Conservation (phyloP, 2,888 invertebrate species). For the Amphimallon solstitiale region DNA sequence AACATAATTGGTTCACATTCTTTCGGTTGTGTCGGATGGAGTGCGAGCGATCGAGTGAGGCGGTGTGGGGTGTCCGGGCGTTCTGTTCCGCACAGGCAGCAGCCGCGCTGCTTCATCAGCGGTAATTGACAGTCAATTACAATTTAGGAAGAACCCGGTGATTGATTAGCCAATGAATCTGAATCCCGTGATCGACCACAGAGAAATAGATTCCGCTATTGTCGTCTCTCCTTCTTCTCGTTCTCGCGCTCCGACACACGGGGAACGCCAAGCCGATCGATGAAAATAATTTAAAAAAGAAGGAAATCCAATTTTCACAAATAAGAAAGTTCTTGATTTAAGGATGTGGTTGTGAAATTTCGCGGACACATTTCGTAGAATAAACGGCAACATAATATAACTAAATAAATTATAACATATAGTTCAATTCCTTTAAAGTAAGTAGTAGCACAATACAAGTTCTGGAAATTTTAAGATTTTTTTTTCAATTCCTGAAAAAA, state of each 20-base stretch:
- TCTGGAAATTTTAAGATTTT: too few species aligned
- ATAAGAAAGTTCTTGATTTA: too few species aligned
- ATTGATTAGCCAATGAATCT: constrained; percentile 53
- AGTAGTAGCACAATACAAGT: too few species aligned
- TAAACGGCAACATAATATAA: too few species aligned
- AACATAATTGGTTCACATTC: constrained; percentile 49
- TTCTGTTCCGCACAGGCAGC: constrained; percentile 19
- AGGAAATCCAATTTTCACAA: too few species aligned
- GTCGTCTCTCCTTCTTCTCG: constrained; percentile 2
- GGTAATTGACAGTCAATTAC: constrained; percentile 55
- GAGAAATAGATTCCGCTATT: constrained; percentile 45
- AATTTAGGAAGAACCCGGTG: constrained; percentile 53
- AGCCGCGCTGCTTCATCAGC: constrained; percentile 49
- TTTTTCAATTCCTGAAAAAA: too few species aligned
- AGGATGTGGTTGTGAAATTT: too few species aligned
- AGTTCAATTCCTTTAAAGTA: too few species aligned
- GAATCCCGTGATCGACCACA: constrained; percentile 47
- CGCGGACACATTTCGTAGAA: too few species aligned
- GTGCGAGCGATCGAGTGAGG: too few species aligned
- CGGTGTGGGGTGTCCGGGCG: constrained; percentile 40
- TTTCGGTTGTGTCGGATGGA: constrained; percentile 37
- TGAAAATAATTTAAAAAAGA: too few species aligned
- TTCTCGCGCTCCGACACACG: neutral
- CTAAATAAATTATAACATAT: too few species aligned
- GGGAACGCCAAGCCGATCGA: neutral